Evolutionary conservation across 2,113 vertebrate genomes (phyloP), one percentile per base, ranked within the genome.

Genomic region (Polypterus bichir): DNA sequence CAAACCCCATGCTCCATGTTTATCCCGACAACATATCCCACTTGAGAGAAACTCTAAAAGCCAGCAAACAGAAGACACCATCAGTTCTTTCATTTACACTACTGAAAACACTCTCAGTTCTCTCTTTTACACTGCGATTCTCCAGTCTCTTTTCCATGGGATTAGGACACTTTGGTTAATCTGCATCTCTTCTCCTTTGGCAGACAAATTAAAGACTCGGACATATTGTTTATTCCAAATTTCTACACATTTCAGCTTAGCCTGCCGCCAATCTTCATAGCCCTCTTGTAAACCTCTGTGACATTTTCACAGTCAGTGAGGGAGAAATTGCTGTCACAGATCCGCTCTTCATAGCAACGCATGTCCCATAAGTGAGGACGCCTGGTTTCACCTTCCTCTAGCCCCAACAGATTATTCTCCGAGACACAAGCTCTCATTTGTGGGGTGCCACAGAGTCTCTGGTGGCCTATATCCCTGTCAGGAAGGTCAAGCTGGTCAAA

Each of bases 401-500:
- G 81, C 47, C 83, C 83, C 9, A 88, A 71, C 1, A 98, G 87
- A 77, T 91, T 86, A 67, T 97, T 92, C 0, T 86, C 92, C 0
- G 96, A 98, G 48, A 91, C 73, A 0, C 89, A 90, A 62, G 81
- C 86, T 66, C 92, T 76, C 87, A 97, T 81, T 9, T 53, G 57
- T 57, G 46, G 59, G 0, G 52, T 0, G 47, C 69, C 44, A 1
- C 59, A 8, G 71, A 61, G 71, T 72, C 3, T 71, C 66, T 8
- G 44, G 3, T 60, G 69, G 2, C 58, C 10, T 0, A 70, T 65
- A 0, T 83, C 72, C 0, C 74, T 74, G 45, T 88, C 73, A 0
- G 96, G 94, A 51, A 97, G 83, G 68, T 97, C 95, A 6, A 99
- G 81, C 64, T 85, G 88, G 53, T 98, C 96, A 1, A 99, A 99